Evolutionary conservation across 2,797 vertebrate species (phyloP).

Genomic region (Avahi laniger): DNA sequence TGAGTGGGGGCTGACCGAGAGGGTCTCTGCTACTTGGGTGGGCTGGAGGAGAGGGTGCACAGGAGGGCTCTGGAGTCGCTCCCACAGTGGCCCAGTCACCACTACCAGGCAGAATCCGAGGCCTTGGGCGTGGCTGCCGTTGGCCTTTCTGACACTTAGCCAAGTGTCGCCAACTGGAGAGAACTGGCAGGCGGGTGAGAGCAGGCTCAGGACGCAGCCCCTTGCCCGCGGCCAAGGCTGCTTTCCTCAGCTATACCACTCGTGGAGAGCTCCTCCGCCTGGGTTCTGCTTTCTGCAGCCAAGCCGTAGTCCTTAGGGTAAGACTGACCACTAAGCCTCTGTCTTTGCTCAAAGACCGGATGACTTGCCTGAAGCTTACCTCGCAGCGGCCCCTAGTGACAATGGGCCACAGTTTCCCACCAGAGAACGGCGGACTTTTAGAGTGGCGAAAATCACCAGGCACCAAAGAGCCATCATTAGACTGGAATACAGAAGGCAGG

Average conservation of each 20-base stretch:
- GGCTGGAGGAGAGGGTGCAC: not conserved
- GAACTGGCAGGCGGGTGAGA: not conserved
- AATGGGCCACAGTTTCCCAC: not conserved
- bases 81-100: not conserved
- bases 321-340: not conserved
- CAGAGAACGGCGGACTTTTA: not conserved
- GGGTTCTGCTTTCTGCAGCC: not conserved
- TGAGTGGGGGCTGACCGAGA: accelerated
- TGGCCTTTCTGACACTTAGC: not conserved
- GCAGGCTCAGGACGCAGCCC: not conserved
- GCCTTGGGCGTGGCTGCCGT: not conserved
- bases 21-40: not conserved
- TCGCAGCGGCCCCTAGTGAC: not conserved
- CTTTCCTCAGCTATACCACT: accelerated
- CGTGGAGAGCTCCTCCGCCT: not conserved
- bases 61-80: not conserved
- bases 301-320: not conserved
- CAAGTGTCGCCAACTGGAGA: not conserved
- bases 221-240: not conserved
- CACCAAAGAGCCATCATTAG: not conserved
- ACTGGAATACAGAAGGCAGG: not conserved
- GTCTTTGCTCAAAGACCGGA: not conserved
- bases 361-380: not conserved
- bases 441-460: not conserved
- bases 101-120: not conserved